Evolutionary conservation across 2,113 vertebrate species (phyloP).

Genomic region (Nanorana parkeri): DNA sequence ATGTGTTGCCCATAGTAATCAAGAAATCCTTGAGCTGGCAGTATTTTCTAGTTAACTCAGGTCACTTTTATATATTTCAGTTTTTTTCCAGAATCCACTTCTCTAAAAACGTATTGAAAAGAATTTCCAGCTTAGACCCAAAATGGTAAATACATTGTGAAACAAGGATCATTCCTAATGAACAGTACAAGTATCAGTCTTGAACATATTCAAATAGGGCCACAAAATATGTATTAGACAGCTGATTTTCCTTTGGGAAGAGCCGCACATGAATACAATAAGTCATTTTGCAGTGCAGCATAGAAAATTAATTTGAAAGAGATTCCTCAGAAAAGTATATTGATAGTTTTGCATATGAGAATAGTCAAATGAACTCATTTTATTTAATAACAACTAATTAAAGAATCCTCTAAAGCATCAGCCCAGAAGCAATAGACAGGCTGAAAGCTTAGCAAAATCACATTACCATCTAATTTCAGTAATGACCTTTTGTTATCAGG

Average conservation of each 20-base stretch:
- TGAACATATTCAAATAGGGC: conserved; percentile 22
- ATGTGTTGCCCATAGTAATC: too few relatives aligned
- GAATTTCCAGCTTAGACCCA: too few relatives aligned
- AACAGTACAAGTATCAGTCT: background rate
- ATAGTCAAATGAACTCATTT: conserved; percentile 45
- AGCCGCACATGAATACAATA: background rate
- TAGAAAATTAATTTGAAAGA: conserved; percentile 18
- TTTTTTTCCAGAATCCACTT: too few relatives aligned
- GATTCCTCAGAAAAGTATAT: conserved; percentile 12
- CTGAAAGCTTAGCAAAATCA: conserved; percentile 27
- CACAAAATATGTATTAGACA: conserved; percentile 11
- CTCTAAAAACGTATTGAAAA: too few relatives aligned
- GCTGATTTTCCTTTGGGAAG: conserved; percentile 15
- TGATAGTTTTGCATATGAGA: conserved; percentile 15
- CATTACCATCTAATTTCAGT: conserved; percentile 44
- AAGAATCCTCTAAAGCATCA: conserved; percentile 20
- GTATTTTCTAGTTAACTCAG: too few relatives aligned
- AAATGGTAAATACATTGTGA: conserved; percentile 18
- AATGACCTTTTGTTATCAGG: conserved; percentile 36
- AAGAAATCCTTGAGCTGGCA: too few relatives aligned
- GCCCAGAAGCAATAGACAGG: conserved; percentile 21
- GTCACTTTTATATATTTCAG: too few relatives aligned
- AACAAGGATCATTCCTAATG: background rate
- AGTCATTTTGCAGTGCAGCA: conserved; percentile 18
- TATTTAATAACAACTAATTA: conserved; percentile 47